Conservation (phyloP, 1,140 invertebrate species). For the Venustaconcha ellipsiformis region DNA sequence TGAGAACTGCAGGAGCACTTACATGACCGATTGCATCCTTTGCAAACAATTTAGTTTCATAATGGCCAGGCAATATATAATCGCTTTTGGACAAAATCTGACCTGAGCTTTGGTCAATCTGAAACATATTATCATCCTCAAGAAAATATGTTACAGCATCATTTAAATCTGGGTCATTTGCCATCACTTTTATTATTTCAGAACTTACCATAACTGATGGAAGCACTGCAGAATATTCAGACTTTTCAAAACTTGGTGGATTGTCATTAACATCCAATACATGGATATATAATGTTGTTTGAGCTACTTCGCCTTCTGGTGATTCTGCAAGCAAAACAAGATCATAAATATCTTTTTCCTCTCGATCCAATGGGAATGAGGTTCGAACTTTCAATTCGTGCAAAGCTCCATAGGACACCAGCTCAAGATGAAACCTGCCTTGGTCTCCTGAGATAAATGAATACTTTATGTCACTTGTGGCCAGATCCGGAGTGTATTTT, state of each 20-base stretch:
- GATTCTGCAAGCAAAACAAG: constrained; percentile 13
- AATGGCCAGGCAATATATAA: constrained; percentile 22
- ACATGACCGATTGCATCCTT: constrained; percentile 17
- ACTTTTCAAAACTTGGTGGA: constrained; percentile 13
- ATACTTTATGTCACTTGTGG: constrained; percentile 12
- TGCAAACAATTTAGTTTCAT: constrained; percentile 9
- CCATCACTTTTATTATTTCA: constrained; percentile 11
- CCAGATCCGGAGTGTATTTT: constrained; percentile 1
- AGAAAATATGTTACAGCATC: constrained; percentile 14
- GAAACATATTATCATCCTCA: constrained; percentile 8
- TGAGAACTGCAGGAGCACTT: constrained; percentile 7
- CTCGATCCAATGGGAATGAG: constrained; percentile 17
- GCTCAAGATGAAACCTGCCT: constrained; percentile 6
- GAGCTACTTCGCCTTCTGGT: background rate
- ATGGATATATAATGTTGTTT: constrained; percentile 19
- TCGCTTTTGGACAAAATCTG: constrained; percentile 14
- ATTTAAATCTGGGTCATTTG: constrained; percentile 22
- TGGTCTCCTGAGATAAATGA: background rate
- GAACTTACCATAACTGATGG: constrained; percentile 10
- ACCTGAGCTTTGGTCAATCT: constrained; percentile 12
- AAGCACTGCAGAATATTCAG: background rate
- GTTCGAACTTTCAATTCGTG: constrained; percentile 13
- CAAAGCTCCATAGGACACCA: constrained; percentile 1
- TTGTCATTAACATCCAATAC: constrained; percentile 23
- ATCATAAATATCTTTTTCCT: constrained; percentile 16